Conservation (phyloP, 53 echinoderm and acorn worm genomes). For the Hippasteria phrygiana region DNA sequence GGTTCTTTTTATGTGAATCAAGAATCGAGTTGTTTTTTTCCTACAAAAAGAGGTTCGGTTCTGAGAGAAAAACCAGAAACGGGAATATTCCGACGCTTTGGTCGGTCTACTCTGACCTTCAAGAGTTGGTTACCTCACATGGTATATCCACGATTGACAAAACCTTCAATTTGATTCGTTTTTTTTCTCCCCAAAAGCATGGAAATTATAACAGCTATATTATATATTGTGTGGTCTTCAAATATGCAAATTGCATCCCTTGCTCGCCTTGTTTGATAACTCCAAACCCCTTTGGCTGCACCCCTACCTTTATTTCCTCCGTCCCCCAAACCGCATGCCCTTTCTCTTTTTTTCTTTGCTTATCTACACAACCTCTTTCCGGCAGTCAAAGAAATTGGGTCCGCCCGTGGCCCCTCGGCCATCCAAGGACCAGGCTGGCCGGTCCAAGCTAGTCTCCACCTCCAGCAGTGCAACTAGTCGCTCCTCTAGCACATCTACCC, state of each 20-base stretch:
- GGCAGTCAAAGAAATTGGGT: slow-evolving; percentile 86
- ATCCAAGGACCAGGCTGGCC: slow-evolving; percentile 56
- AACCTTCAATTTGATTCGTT: no score
- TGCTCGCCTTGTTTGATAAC: neutral
- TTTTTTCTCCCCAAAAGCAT: no score
- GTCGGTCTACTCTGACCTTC: no score
- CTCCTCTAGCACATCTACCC: slow-evolving; percentile 83
- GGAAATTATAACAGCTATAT: neutral
- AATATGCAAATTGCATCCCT: neutral
- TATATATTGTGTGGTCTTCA: neutral
- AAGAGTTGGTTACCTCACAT: no score
- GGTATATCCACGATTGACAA: no score
- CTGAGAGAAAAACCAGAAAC: no score
- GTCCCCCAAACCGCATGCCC: neutral
- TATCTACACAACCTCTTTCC: slow-evolving; percentile 21
- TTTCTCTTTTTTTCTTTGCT: slow-evolving; percentile 50
- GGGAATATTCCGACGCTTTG: no score
- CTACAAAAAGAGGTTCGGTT: no score
- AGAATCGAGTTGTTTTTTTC: no score
- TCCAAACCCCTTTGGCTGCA: no score
- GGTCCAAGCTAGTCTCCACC: slow-evolving; percentile 65
- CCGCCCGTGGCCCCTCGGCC: slow-evolving; percentile 91
- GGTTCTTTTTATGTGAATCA: no score
- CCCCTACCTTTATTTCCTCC: neutral
- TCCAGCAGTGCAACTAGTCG: slow-evolving; percentile 83